Evolutionary conservation across 2,888 invertebrate species (phyloP).

Genomic region (Stomorhina lunata): DNA sequence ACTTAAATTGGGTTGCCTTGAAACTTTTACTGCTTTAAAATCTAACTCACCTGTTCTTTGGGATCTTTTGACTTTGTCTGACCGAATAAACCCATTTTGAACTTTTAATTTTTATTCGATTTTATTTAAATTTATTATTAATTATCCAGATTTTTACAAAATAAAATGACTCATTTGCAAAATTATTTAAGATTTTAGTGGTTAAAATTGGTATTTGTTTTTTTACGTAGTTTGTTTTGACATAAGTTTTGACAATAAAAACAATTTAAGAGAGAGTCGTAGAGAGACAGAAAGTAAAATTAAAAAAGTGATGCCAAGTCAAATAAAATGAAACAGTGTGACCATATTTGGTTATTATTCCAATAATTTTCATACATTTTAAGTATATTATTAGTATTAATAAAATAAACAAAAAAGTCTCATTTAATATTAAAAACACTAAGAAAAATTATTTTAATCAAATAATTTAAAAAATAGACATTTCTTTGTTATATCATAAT

Average conservation of each 20-base stretch:
- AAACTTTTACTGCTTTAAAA: background rate
- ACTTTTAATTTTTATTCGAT: conserved; percentile 6
- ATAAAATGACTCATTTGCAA: conserved; percentile 68
- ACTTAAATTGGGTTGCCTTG: conserved; percentile 25
- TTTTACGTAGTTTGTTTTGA: conserved; percentile 63
- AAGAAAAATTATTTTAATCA: too few relatives aligned
- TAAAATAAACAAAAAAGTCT: too few relatives aligned
- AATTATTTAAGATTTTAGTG: conserved; percentile 36
- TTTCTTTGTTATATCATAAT: too few relatives aligned
- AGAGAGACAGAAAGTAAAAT: background rate
- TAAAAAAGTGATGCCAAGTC: background rate
- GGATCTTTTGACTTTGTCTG: conserved; percentile 92
- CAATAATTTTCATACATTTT: too few relatives aligned
- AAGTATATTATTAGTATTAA: too few relatives aligned
- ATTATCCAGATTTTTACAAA: conserved; percentile 1
- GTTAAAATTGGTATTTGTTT: conserved; percentile 56
- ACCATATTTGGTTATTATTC: too few relatives aligned
- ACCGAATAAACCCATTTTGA: conserved; percentile 84
- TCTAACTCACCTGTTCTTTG: conserved; percentile 88
- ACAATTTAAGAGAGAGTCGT: background rate
- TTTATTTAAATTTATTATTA: conserved; percentile 24
- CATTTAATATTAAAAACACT: too few relatives aligned
- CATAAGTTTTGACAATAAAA: conserved; percentile 6
- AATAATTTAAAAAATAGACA: too few relatives aligned
- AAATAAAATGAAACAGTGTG: too few relatives aligned